Percentiles rank a stretch among this genome's conserved stretches.
These are phyloP conservation scores for Pelobates cultripes DNA, from an alignment of 2,797 vertebrate species.

Conservation along the genomic window DNA sequence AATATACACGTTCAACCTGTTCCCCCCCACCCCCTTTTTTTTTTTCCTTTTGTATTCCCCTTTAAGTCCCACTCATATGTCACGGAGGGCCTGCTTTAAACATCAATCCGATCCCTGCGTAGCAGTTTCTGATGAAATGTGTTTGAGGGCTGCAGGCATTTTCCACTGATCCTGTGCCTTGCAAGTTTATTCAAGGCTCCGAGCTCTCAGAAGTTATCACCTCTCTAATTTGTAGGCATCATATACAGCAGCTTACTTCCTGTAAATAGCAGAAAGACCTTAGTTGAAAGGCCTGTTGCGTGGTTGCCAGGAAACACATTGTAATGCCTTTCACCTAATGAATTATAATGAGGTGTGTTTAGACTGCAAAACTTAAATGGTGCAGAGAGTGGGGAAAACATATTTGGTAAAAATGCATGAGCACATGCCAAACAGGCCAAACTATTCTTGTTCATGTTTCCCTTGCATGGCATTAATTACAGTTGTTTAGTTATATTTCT, in stretches of 20 bases:
- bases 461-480: too few relatives aligned
- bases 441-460: too few relatives aligned
- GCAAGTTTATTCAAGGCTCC: background rate
- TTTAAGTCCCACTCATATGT: background rate
- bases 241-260: slow-evolving; percentile 30
- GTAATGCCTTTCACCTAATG: slow-evolving; percentile 56
- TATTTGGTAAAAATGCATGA: background rate
- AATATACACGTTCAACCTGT: too few relatives aligned
- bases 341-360: slow-evolving; percentile 62
- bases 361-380: slow-evolving; percentile 4
- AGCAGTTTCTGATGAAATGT: slow-evolving; percentile 1
- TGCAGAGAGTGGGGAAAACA: background rate
- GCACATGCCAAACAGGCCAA: too few relatives aligned
- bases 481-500: too few relatives aligned
- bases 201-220: slow-evolving; percentile 12
- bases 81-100: background rate
- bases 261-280: slow-evolving; percentile 56
- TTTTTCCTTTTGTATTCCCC: too few relatives aligned
- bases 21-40: too few relatives aligned
- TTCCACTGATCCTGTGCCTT: background rate
- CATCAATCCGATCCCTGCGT: background rate
- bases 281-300: background rate
- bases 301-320: slow-evolving; percentile 68
- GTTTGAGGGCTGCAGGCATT: background rate
- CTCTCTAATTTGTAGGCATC: slow-evolving; percentile 23